Percentiles rank a stretch among this genome's conserved stretches.
Evolutionary conservation across 1,140 invertebrate species (phyloP).

Genomic region (Dendrolimus punctatus): DNA sequence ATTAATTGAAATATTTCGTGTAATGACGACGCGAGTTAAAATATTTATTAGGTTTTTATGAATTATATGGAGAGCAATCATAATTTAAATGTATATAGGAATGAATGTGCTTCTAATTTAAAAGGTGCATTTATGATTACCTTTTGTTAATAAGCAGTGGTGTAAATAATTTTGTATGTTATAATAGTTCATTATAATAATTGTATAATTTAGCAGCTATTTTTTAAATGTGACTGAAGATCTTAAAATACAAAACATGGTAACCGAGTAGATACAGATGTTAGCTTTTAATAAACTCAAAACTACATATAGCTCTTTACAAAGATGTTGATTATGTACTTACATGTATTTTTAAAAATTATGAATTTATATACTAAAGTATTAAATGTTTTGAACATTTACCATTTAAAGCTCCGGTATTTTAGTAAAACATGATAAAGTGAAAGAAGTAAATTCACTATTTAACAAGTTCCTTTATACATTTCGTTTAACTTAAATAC

Average conservation of each 20-base stretch:
- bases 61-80: constrained; percentile 16
- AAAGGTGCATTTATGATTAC: constrained; percentile 47
- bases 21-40: neutral
- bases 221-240: constrained; percentile 33
- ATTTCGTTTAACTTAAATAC: too few relatives aligned
- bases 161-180: constrained; percentile 61
- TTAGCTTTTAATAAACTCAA: too few relatives aligned
- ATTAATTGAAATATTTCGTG: neutral
- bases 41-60: constrained; percentile 14
- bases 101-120: constrained; percentile 47
- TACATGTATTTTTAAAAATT: constrained; percentile 9
- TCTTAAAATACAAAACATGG: too few relatives aligned
- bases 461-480: too few relatives aligned
- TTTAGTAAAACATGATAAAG: too few relatives aligned
- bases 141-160: constrained; percentile 33
- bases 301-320: constrained; percentile 5
- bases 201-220: constrained; percentile 35
- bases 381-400: too few relatives aligned
- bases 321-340: constrained; percentile 10
- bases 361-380: too few relatives aligned
- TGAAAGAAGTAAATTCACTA: too few relatives aligned
- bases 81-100: constrained; percentile 48
- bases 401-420: too few relatives aligned
- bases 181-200: constrained; percentile 32
- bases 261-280: too few relatives aligned